Base-by-base conservation (phyloP, 2,888 invertebrate species). In the Eilema caniola region DNA sequence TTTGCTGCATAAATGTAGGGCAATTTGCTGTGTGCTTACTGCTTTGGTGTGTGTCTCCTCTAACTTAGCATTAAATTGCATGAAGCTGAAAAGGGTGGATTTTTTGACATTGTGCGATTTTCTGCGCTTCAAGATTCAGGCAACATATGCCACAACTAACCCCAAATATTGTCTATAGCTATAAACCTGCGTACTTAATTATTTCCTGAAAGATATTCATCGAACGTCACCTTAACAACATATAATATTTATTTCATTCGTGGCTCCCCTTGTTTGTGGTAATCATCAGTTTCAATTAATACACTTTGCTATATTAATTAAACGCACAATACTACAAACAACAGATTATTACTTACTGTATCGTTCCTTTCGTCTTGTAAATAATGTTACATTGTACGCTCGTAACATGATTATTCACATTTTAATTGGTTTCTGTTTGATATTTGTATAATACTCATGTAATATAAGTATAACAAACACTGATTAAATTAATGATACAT, bases 221-320 rank as follows among this genome's bases (percentile, higher is more conserved):
- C 28, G 20, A 60, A 60, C 16, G 11, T 31, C 8, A 10, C 31
- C 31, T 20, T 61, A 31, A 31, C 31, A 14, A 7, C 33, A 31
- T 10, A 20, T 10, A 53, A 20, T 33, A 16, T 12, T 33, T n/a
- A 33, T 23, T 62, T 23, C 33, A 12, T 33, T 33, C n/a, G 23
- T 2, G 33, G 33, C n/a, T 23, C n/a, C 0, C n/a, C 10, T 33
- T 33, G 31, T 61, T 59, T 61, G 31, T 61, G 11, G 28, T 61
- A n/a, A 61, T 61, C 31, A 31, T 61, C n/a, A 31, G 31, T 61
- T 31, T 61, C 20, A 61, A 61, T 31, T 31, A n/a, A 61, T 61
- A 11, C 4, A 31, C 20, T 61, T 31, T 12, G 20, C n/a, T 31
- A 61, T 31, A 31, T 31, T 31, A n/a, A 61, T 31, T 31, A n/a